Evolutionary conservation across 2,797 vertebrate species (phyloP).

Genomic region (Toxotes lorentzi): DNA sequence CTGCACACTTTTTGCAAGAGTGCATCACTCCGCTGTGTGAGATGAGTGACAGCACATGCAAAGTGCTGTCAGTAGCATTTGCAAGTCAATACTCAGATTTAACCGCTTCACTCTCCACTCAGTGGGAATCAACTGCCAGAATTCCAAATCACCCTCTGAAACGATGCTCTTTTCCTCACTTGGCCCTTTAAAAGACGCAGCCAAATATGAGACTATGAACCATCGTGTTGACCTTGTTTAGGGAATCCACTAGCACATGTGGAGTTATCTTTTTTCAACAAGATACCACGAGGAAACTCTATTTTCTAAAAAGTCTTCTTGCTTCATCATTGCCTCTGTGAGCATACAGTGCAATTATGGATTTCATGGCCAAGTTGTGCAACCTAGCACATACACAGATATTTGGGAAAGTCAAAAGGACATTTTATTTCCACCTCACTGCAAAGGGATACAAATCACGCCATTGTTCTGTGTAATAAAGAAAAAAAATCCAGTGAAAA

Average conservation of each 20-base stretch:
- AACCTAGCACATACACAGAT: conserved; percentile 19
- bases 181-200: conserved; percentile 7
- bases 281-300: conserved; percentile 18
- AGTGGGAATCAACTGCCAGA: conserved; percentile 50
- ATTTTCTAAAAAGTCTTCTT: conserved; percentile 19
- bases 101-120: conserved; percentile 71
- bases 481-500: conserved; percentile 22
- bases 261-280: conserved; percentile 24
- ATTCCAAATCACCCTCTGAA: conserved; percentile 67
- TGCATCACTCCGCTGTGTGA: conserved; percentile 52
- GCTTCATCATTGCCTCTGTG: conserved; percentile 27
- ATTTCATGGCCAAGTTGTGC: conserved; percentile 42
- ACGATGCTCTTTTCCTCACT: conserved; percentile 40
- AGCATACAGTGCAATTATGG: conserved; percentile 3
- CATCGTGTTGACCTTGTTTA: conserved; percentile 39
- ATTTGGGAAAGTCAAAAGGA: conserved; percentile 41
- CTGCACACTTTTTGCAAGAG: conserved; percentile 39
- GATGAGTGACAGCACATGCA: conserved; percentile 72
- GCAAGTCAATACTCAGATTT: conserved; percentile 78
- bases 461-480: conserved; percentile 49
- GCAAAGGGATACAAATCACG: conserved; percentile 39
- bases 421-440: conserved; percentile 33
- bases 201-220: conserved; percentile 29
- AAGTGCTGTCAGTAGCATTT: conserved; percentile 73
- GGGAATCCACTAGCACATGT: conserved; percentile 14